phyloP scores from a whole-genome alignment of 1,140 invertebrate species.

The Drosophila sucinea region DNA sequence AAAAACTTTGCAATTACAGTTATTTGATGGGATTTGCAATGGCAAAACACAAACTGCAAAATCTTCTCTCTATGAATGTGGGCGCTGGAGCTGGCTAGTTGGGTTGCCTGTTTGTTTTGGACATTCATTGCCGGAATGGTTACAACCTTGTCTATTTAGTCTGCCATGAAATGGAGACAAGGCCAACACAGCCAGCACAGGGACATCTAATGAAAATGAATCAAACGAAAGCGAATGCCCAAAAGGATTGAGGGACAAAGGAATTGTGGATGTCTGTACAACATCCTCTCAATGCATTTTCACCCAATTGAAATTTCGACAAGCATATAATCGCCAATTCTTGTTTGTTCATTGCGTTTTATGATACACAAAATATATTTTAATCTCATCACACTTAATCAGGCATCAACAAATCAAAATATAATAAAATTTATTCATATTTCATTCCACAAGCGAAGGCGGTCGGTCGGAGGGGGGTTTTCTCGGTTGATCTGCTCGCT shows the following conservation, averaged over 20 bases:
- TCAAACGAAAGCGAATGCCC: slow-evolving; percentile 6
- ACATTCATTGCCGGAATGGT: slow-evolving; percentile 70
- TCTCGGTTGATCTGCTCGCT: not conserved
- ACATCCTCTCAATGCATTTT: too few species aligned
- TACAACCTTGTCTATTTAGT: slow-evolving; percentile 63
- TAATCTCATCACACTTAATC: slow-evolving; percentile 69
- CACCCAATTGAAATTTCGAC: not conserved
- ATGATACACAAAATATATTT: slow-evolving; percentile 42
- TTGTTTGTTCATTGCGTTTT: slow-evolving; percentile 30
- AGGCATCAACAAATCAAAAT: slow-evolving; percentile 36
- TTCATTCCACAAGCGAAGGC: slow-evolving; percentile 43
- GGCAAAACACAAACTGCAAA: slow-evolving; percentile 27
- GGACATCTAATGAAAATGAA: slow-evolving; percentile 52
- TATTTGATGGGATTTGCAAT: slow-evolving; percentile 78
- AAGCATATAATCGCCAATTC: slow-evolving; percentile 32
- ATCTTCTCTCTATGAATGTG: not conserved
- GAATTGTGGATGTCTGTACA: too few species aligned
- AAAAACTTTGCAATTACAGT: slow-evolving; percentile 81
- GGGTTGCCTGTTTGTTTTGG: slow-evolving; percentile 53
- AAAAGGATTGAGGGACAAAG: not conserved
- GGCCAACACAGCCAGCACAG: slow-evolving; percentile 38
- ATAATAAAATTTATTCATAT: slow-evolving; percentile 45
- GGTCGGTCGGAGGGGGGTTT: not conserved
- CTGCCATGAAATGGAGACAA: slow-evolving; percentile 34
- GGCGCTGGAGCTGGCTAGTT: slow-evolving; percentile 4